Base-by-base conservation (phyloP, 2,797 vertebrate species). In the Schizopygopsis malacanthus region DNA sequence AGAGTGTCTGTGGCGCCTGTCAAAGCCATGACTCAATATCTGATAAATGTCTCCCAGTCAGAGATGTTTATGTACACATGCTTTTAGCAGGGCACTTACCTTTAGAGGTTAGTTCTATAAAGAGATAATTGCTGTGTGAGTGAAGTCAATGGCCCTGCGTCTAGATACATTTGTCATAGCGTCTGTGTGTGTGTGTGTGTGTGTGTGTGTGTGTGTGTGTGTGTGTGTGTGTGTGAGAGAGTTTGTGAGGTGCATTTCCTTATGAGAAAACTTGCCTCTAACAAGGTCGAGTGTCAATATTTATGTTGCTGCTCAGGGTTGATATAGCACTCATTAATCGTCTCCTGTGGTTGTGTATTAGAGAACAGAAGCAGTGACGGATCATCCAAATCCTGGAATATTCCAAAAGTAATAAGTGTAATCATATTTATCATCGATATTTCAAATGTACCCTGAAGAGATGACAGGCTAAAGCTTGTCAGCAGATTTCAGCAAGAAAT, bases 61-160 rank as follows among this genome's bases (percentile, higher is more conserved):
- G 76, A 89, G 86, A 91, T 91, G 91, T 95, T 94, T 95, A 94
- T 95, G 94, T 95, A 94, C 94, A 94, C 94, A 94, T 92, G 94
- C 94, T 96, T 96, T 95, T 94, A 96, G 95, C 91, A 78, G 81
- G 91, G 93, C 94, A 95, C 94, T 95, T 95, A 95, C 91, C 94
- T 93, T 90, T 90, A 91, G 72, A 93, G 92, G 93, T 94, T 92
- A 94, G 91, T 92, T 92, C 93, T 92, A 92, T 91, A 92, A 93
- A 92, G 90, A 94, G 94, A 95, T 95, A 95, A 95, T 95, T 95
- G 91, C 93, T 89, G 93, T 92, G 90, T 89, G 90, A 94, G 93
- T 90, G 92, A 91, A 93, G 93, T 92, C 94, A 90, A 89, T 70
- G 83, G 90, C 92, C 91, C 87, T 86, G 89, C 88, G 89, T 90